These are phyloP conservation scores for Halichoeres trimaculatus DNA, from an alignment of 2,113 vertebrate genomes.

Conservation along the genomic window DNA sequence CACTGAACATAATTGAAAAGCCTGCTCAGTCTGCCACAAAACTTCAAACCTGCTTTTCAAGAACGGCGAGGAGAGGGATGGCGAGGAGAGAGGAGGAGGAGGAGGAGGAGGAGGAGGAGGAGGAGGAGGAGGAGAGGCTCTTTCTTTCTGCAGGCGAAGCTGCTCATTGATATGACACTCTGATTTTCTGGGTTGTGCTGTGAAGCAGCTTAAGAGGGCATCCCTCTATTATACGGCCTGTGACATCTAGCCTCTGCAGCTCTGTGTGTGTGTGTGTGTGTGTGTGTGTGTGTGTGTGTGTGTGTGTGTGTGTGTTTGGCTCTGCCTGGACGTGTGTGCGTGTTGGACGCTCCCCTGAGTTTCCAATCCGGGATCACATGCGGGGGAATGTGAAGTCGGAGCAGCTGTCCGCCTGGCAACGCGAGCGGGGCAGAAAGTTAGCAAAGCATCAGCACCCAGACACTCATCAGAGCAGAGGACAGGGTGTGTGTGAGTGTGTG, in stretches of 20 bases:
- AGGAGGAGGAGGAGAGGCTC: slow-evolving; percentile 33
- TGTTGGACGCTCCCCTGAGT: slow-evolving; percentile 61
- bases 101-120: slow-evolving; percentile 37
- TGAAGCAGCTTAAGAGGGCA: slow-evolving; percentile 76
- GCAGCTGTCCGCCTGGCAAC: slow-evolving; percentile 78
- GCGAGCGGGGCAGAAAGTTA: slow-evolving; percentile 51
- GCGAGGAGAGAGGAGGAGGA: slow-evolving; percentile 10
- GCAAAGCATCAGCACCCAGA: slow-evolving; percentile 59
- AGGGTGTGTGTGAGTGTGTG: slow-evolving; percentile 19
- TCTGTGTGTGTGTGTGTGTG: slow-evolving; percentile 35
- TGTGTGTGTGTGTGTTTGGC: slow-evolving; percentile 47
- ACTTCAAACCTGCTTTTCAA: slow-evolving; percentile 66
- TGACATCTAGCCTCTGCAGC: slow-evolving; percentile 73
- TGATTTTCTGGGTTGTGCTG: slow-evolving; percentile 73
- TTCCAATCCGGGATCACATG: slow-evolving; percentile 71
- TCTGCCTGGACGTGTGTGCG: slow-evolving; percentile 10
- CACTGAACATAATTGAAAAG: slow-evolving; percentile 65
- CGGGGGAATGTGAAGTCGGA: slow-evolving; percentile 71
- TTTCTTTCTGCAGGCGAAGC: not conserved
- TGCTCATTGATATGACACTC: slow-evolving; percentile 80
- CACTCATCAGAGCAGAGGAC: slow-evolving; percentile 53
- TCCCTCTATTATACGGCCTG: slow-evolving; percentile 72
- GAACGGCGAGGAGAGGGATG: slow-evolving; percentile 27
- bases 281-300: slow-evolving; percentile 37
- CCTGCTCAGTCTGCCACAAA: slow-evolving; percentile 38